Base-by-base conservation (phyloP, 1,140 invertebrate genomes). In the Grapholita molesta region DNA sequence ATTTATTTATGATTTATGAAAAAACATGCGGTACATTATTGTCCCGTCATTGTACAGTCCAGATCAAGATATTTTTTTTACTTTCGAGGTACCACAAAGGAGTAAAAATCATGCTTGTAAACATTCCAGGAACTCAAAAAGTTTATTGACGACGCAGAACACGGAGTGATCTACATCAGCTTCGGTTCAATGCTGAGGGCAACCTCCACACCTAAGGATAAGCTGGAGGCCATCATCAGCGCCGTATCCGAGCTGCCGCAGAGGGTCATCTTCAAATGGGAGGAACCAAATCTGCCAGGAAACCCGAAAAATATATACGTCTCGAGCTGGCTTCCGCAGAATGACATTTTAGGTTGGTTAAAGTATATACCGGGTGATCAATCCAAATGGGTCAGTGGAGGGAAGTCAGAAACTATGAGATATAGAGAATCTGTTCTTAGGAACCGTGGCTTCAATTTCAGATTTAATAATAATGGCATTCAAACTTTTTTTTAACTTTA, bases 261-360 rank as follows among this genome's bases (percentile, higher is more conserved):
- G 74, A 88, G 89, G 23, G 87, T 95, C 1, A 52, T 95, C 8
- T 95, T 94, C 94, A 95, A 95, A 80, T 94, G 92, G 82, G 94
- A 95, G 72, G 82, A 88, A 69, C 85, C 85, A 52, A 81, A 72
- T 2, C 79, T 91, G 71, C 76, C 70, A 3, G 82, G 86, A 67
- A 83, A 90, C 61, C 80, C 71, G 66, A 61, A 85, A 2, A 96
- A 96, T 84, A 92, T 95, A 5, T 91, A 93, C 72, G 77, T 94
- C 21, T 80, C 87, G n/a, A 93, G 94, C 72, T 95, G 95, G 94
- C 69, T 95, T 64, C 94, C 94, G 1, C 94, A 95, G 77, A 91
- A 90, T 55, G 94, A 95, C 76, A 91, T 95, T 69, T 77, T 95
- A 70, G 75, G 87, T 87, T 69, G 80, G 83, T 80, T 66, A 48